Percentiles rank a stretch among this genome's conserved stretches.
phyloP scores from a whole-genome alignment of 2,888 invertebrate genomes.

The Steinernema hermaphroditum region DNA sequence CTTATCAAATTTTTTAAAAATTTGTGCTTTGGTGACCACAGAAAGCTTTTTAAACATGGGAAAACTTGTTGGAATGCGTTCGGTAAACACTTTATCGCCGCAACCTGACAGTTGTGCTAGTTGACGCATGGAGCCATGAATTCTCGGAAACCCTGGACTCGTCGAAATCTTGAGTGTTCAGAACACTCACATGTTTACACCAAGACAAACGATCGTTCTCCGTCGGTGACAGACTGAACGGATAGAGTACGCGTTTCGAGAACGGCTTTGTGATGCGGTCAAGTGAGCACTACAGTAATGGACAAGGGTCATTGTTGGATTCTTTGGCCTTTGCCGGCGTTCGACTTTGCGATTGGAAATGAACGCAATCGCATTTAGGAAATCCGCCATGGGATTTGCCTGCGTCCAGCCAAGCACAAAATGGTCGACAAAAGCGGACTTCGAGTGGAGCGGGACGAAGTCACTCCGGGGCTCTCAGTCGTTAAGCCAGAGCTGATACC shows the following conservation, averaged over 20 bases:
- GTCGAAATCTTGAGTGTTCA: not conserved
- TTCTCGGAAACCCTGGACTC: not conserved
- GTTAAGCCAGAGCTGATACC: conserved; percentile 32
- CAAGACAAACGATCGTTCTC: not conserved
- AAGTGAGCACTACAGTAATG: not conserved
- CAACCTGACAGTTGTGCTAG: not conserved
- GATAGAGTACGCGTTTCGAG: conserved; percentile 4
- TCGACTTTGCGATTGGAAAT: no score
- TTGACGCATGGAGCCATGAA: conserved; percentile 20
- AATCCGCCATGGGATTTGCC: conserved; percentile 60
- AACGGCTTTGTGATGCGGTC: conserved; percentile 10
- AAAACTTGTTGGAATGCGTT: conserved; percentile 6
- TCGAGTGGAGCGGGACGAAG: conserved; percentile 44
- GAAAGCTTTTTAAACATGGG: no score
- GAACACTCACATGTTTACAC: not conserved
- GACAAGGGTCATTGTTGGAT: conserved; percentile 17
- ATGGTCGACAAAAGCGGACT: conserved; percentile 63
- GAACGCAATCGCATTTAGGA: conserved; percentile 43
- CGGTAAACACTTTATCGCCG: conserved; percentile 1
- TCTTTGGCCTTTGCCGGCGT: conserved; percentile 13
- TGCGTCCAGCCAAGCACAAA: conserved; percentile 54
- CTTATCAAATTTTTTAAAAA: no score
- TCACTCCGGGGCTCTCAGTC: conserved; percentile 31
- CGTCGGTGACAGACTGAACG: not conserved
- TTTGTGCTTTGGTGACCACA: no score